A percentile compares a stretch with the other conserved stretches of the same genome.
Conservation (phyloP, 1,140 invertebrate genomes). For the Popillia japonica region DNA sequence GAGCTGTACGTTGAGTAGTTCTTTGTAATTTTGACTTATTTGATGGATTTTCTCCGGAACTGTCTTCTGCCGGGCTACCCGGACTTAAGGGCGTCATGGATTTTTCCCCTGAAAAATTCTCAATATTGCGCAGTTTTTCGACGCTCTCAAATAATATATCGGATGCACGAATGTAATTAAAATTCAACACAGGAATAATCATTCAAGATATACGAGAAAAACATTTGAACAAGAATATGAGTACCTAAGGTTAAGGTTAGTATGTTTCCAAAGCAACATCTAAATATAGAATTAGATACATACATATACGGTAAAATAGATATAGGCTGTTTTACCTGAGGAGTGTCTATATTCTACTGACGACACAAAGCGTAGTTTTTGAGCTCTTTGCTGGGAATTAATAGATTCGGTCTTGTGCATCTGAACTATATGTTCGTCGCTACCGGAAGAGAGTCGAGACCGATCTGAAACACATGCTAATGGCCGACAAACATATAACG, state of each 20-base stretch:
- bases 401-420: constrained; percentile 66
- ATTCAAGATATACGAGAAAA: neutral
- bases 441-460: constrained; percentile 66
- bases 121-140: neutral
- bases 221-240: neutral
- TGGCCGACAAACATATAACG: constrained; percentile 22
- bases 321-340: constrained; percentile 66
- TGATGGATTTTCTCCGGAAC: constrained; percentile 68
- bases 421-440: constrained; percentile 63
- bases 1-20: constrained; percentile 63
- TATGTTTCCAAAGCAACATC: neutral
- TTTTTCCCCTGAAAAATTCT: constrained; percentile 68
- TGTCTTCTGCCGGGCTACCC: constrained; percentile 73
- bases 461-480: constrained; percentile 66
- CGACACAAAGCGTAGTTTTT: constrained; percentile 80
- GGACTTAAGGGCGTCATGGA: constrained; percentile 78
- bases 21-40: constrained; percentile 84
- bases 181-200: neutral
- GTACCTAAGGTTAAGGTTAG: neutral
- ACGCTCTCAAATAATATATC: neutral
- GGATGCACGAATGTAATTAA: neutral
- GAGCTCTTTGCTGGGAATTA: constrained; percentile 67
- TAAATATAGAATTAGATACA: neutral
- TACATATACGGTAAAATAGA: constrained; percentile 3
- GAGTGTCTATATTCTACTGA: constrained; percentile 77